These are phyloP conservation scores for Zaprionus vittiger DNA, from an alignment of 1,140 invertebrate species.

Conservation along the genomic window DNA sequence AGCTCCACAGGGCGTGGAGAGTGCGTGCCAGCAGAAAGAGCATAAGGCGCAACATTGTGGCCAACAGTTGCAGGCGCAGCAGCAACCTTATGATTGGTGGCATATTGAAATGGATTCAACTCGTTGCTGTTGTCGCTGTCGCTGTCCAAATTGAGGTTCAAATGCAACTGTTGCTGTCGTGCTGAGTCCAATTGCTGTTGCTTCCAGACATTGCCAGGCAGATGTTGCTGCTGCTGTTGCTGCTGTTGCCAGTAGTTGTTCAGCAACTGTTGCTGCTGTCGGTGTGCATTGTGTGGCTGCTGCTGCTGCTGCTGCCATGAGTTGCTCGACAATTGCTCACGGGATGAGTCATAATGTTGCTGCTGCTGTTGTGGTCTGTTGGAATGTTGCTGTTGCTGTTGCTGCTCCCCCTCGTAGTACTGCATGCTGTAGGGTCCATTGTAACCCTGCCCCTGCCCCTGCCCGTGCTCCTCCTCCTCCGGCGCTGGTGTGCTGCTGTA, in stretches of 20 bases:
- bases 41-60: constrained; percentile 40
- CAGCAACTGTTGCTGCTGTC: constrained; percentile 5
- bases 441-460: constrained; percentile 10
- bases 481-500: constrained; percentile 9
- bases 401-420: constrained; percentile 30
- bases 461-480: constrained; percentile 1
- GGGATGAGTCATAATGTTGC: not conserved
- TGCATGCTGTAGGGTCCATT: constrained; percentile 51
- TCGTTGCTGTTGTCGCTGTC: constrained; percentile 9
- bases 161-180: constrained; percentile 20
- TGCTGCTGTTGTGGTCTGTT: constrained; percentile 4
- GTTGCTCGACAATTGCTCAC: not conserved
- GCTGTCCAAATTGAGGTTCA: constrained; percentile 20
- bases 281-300: constrained; percentile 4
- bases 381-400: not conserved
- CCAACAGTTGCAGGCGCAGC: constrained; percentile 23
- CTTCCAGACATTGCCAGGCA: constrained; percentile 8
- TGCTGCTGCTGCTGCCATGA: not conserved
- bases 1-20: constrained; percentile 47
- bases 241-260: constrained; percentile 1
- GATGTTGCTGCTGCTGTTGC: constrained; percentile 3
- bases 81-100: constrained; percentile 42
- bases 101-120: constrained; percentile 50
- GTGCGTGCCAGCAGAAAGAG: constrained; percentile 47
- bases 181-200: constrained; percentile 8